phyloP scores from a whole-genome alignment of 2,888 invertebrate genomes.

The Eristalis intricaria region DNA sequence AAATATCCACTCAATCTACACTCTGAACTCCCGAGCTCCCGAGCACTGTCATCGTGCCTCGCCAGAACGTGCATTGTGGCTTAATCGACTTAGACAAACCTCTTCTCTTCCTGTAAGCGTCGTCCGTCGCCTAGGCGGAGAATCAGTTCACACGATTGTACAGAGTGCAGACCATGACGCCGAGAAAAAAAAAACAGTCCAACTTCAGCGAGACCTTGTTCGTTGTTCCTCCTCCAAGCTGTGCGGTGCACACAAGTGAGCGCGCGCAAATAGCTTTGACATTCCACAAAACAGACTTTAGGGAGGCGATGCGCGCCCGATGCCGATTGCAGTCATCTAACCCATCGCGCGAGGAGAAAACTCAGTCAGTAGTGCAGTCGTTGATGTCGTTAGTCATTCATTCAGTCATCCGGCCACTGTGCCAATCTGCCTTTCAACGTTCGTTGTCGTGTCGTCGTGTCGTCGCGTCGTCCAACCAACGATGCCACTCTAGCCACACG shows the following conservation, averaged over 20 bases:
- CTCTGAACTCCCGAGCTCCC: conserved; percentile 6
- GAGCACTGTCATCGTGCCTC: background rate
- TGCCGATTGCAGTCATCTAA: conserved; percentile 23
- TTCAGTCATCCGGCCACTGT: conserved; percentile 54
- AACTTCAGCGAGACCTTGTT: conserved; percentile 24
- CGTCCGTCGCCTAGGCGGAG: conserved; percentile 9
- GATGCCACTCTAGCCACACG: conserved; percentile 21
- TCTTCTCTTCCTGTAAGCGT: background rate
- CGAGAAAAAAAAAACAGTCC: conserved; percentile 11
- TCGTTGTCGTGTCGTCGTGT: background rate
- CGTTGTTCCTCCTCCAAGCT: conserved; percentile 8
- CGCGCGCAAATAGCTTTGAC: conserved; percentile 50
- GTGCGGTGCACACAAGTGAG: background rate
- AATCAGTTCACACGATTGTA: conserved; percentile 17
- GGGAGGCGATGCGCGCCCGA: conserved; percentile 14
- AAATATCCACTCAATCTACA: conserved; percentile 7
- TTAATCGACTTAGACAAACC: conserved; percentile 11
- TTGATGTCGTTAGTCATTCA: conserved; percentile 41
- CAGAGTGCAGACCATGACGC: background rate
- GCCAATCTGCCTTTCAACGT: conserved; percentile 31
- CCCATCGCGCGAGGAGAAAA: conserved; percentile 2
- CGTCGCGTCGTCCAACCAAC: background rate
- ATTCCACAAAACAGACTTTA: conserved; percentile 27
- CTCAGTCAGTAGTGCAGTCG: conserved; percentile 32
- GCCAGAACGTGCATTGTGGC: background rate